These are phyloP conservation scores for Hippasteria phrygiana DNA, from an alignment of 53 echinoderm and acorn worm species.

Conservation along the genomic window DNA sequence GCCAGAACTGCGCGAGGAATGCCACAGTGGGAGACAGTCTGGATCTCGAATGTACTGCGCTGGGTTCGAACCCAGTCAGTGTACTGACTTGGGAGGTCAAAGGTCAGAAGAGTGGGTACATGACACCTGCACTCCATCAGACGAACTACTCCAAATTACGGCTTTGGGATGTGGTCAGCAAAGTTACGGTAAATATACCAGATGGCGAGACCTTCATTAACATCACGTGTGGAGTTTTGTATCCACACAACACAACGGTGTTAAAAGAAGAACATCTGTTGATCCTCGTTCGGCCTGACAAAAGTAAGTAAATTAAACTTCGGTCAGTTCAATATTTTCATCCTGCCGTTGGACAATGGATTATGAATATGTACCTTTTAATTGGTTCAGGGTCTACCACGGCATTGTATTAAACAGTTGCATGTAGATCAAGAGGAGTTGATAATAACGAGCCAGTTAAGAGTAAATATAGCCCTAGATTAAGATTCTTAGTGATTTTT, in stretches of 20 bases:
- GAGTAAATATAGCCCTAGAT: too few species aligned
- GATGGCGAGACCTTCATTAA: background rate
- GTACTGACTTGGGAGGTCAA: background rate
- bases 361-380: too few species aligned
- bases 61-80: constrained; percentile 19
- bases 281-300: background rate
- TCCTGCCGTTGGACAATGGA: too few species aligned
- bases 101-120: background rate
- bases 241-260: background rate
- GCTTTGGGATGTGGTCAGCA: background rate
- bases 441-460: too few species aligned
- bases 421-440: too few species aligned
- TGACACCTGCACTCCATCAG: background rate
- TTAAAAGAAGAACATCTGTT: background rate
- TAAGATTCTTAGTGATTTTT: too few species aligned
- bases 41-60: background rate
- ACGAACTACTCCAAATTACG: background rate
- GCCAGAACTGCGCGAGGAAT: background rate
- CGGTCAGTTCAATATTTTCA: too few species aligned
- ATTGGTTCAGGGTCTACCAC: too few species aligned
- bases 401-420: too few species aligned
- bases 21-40: background rate
- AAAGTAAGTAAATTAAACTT: too few species aligned
- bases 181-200: background rate
- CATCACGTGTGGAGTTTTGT: background rate